Evolutionary conservation across 2,113 vertebrate genomes (phyloP).

Genomic region (Cardinalis cardinalis): DNA sequence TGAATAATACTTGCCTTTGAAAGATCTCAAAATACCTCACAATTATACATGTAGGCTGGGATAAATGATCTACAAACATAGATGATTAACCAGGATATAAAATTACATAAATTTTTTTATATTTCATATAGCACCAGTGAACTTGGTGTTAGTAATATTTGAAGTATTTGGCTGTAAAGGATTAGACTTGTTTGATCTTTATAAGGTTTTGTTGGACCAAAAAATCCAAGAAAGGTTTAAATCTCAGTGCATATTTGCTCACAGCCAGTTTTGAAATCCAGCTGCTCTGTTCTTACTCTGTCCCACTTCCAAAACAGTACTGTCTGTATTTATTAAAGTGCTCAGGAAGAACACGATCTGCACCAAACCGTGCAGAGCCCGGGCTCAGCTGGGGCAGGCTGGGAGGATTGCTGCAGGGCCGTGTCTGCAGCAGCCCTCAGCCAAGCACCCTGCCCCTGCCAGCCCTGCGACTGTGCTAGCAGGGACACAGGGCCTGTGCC

Average conservation of each 20-base stretch:
- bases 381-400: not conserved
- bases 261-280: not conserved
- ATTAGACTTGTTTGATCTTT: not conserved
- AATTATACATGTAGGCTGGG: not conserved
- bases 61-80: not conserved
- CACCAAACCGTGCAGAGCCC: not conserved
- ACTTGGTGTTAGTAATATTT: not conserved
- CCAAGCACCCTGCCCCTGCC: not conserved
- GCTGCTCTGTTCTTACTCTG: not conserved
- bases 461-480: not conserved
- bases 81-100: not conserved
- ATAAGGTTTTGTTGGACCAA: not conserved
- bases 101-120: not conserved
- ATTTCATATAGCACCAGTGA: not conserved
- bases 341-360: not conserved
- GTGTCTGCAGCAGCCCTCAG: not conserved
- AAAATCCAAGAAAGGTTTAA: not conserved
- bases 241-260: not conserved
- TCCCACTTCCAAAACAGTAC: not conserved
- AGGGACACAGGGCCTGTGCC: not conserved
- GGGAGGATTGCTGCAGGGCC: not conserved
- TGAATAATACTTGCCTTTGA: not conserved
- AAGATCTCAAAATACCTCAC: not conserved
- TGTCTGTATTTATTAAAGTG: not conserved
- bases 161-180: not conserved